Percentiles rank a stretch among this genome's conserved stretches.
These are phyloP conservation scores for Cyclargus thomasi DNA, from an alignment of 1,140 invertebrate species.

Conservation along the genomic window DNA sequence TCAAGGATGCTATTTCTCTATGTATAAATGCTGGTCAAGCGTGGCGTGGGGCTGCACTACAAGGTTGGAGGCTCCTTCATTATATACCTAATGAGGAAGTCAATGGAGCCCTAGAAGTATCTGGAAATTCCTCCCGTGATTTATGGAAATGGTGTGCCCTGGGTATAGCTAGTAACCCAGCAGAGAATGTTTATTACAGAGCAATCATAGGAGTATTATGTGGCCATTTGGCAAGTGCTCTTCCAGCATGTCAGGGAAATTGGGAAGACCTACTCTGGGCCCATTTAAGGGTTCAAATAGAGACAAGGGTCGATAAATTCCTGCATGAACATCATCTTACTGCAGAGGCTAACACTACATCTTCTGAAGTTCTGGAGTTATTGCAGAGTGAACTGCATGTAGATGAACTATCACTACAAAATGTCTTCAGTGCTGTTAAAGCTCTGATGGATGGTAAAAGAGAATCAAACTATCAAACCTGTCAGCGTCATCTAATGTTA, in stretches of 20 bases:
- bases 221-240: constrained; percentile 85
- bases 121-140: constrained; percentile 91
- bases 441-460: constrained; percentile 62
- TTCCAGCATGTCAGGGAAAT: constrained; percentile 81
- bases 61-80: constrained; percentile 87
- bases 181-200: constrained; percentile 78
- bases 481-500: constrained; percentile 65
- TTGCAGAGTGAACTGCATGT: constrained; percentile 81
- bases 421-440: constrained; percentile 79
- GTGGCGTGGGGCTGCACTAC: constrained; percentile 91
- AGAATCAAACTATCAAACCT: constrained; percentile 69
- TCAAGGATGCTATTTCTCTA: constrained; percentile 88
- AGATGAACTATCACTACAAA: constrained; percentile 78
- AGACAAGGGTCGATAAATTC: constrained; percentile 88
- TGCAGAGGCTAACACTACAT: constrained; percentile 73
- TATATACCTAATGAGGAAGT: constrained; percentile 58
- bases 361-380: constrained; percentile 83
- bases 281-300: constrained; percentile 87
- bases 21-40: constrained; percentile 90
- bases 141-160: constrained; percentile 93
- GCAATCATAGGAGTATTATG: constrained; percentile 87
- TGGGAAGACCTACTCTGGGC: constrained; percentile 96
- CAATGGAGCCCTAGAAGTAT: constrained; percentile 77
- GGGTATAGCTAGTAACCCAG: constrained; percentile 77
- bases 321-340: constrained; percentile 75